Evolutionary conservation across 2,888 invertebrate species (phyloP).

Genomic region (Eristalis tenax): DNA sequence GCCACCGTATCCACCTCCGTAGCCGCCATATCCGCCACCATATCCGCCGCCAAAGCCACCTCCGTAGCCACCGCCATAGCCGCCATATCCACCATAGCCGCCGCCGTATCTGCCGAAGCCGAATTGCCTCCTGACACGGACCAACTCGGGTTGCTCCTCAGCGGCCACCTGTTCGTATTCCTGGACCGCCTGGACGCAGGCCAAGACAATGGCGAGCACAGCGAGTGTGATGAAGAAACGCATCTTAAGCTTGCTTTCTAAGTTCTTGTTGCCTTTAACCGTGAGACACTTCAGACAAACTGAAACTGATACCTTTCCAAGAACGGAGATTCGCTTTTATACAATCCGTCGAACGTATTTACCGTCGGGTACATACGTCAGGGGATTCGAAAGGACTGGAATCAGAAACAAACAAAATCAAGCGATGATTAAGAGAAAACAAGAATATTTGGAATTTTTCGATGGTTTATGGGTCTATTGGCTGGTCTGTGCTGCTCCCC

Average conservation of each 20-base stretch:
- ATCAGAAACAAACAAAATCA: neutral
- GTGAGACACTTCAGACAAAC: neutral
- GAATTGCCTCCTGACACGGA: constrained; percentile 29
- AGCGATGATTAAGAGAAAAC: neutral
- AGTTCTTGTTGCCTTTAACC: neutral
- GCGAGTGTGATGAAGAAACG: constrained; percentile 3
- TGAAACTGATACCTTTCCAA: neutral
- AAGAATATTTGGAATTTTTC: neutral
- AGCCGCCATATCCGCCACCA: constrained; percentile 44
- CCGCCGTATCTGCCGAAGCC: constrained; percentile 4
- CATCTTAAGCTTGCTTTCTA: neutral
- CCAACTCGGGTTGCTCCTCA: constrained; percentile 4
- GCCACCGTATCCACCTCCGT: constrained; percentile 12
- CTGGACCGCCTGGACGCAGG: constrained; percentile 13
- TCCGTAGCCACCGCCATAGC: constrained; percentile 4
- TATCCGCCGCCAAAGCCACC: constrained; percentile 62
- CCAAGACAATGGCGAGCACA: constrained; percentile 17
- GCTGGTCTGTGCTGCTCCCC: neutral
- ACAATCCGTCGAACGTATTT: neutral
- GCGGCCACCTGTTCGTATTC: neutral
- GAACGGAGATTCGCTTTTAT: neutral
- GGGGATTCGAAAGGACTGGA: neutral
- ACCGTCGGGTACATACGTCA: neutral
- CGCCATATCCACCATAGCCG: constrained; percentile 4
- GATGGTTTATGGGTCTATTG: neutral